A percentile compares a stretch with the other conserved stretches of the same genome.
Evolutionary conservation across 2,888 invertebrate species (phyloP).

Genomic region (Caenorhabditis becei): DNA sequence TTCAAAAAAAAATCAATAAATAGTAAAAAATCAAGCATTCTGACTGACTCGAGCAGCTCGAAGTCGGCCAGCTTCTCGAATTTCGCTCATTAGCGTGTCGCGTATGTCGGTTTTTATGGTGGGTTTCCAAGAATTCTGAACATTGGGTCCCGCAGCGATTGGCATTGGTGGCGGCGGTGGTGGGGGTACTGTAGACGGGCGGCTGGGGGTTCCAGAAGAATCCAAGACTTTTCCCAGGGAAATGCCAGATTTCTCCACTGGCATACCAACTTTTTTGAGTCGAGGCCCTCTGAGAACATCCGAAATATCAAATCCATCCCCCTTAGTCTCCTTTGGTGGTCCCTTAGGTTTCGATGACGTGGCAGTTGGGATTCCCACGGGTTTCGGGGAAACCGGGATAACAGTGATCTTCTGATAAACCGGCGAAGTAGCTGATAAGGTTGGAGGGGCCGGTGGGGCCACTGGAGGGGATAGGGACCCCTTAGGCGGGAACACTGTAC

Average conservation of each 20-base stretch:
- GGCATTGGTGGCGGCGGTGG: conserved; percentile 60
- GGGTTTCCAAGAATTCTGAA: conserved; percentile 1
- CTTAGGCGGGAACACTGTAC: background rate
- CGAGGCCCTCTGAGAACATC: conserved; percentile 47
- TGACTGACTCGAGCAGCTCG: conserved; percentile 50
- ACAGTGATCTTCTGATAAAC: background rate
- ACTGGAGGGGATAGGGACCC: background rate
- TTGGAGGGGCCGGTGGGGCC: background rate
- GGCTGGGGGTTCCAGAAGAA: background rate
- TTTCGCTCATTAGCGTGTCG: conserved; percentile 57
- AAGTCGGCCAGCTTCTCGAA: conserved; percentile 59
- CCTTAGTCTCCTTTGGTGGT: too few species aligned
- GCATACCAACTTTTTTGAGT: conserved; percentile 61
- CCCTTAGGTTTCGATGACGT: background rate
- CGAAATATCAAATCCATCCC: conserved; percentile 41
- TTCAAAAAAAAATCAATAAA: conserved; percentile 1
- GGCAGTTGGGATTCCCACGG: background rate
- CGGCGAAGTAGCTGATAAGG: background rate
- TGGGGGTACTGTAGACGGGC: conserved; percentile 39
- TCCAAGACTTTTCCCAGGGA: conserved; percentile 57
- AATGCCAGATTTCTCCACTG: conserved; percentile 53
- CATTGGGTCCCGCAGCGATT: conserved; percentile 14
- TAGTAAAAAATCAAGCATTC: conserved; percentile 30
- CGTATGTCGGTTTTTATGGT: conserved; percentile 3
- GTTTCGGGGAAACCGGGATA: background rate